Percentiles rank a stretch among this genome's conserved stretches.
Evolutionary conservation across 2,888 invertebrate genomes (phyloP).

Genomic region (Caradrina kadenii): DNA sequence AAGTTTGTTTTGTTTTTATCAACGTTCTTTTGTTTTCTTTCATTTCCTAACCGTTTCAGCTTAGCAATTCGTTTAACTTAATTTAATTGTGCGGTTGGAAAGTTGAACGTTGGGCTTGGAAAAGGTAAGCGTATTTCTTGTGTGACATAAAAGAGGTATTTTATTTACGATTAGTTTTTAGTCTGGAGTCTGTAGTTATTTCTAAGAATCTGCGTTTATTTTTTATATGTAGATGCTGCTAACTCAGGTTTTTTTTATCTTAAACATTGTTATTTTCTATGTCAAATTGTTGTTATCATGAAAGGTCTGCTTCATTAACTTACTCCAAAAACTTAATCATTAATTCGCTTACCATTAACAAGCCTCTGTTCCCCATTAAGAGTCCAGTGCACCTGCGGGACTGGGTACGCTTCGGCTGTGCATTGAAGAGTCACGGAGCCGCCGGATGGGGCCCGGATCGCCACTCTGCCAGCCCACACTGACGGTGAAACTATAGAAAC

Average conservation of each 20-base stretch:
- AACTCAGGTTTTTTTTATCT: not conserved
- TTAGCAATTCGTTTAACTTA: conserved; percentile 38
- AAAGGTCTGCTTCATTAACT: too few species aligned
- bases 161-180: conserved; percentile 17
- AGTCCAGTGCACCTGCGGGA: conserved; percentile 94
- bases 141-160: conserved; percentile 9
- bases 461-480: conserved; percentile 93
- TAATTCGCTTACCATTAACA: conserved; percentile 88
- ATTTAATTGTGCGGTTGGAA: conserved; percentile 36
- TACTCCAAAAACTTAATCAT: too few species aligned
- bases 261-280: not conserved
- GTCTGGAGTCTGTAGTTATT: too few species aligned
- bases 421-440: conserved; percentile 93
- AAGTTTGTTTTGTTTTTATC: conserved; percentile 47
- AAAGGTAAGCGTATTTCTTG: conserved; percentile 22
- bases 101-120: conserved; percentile 19
- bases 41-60: conserved; percentile 23
- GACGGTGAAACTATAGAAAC: conserved; percentile 92
- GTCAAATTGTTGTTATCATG: too few species aligned
- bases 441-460: conserved; percentile 92
- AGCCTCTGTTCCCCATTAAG: conserved; percentile 92
- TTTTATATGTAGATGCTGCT: not conserved
- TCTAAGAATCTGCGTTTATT: not conserved
- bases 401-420: conserved; percentile 93
- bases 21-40: conserved; percentile 39